Percentiles rank a stretch among this genome's conserved stretches.
Conservation (phyloP, 2,797 vertebrate genomes). For the Fundulus diaphanus region DNA sequence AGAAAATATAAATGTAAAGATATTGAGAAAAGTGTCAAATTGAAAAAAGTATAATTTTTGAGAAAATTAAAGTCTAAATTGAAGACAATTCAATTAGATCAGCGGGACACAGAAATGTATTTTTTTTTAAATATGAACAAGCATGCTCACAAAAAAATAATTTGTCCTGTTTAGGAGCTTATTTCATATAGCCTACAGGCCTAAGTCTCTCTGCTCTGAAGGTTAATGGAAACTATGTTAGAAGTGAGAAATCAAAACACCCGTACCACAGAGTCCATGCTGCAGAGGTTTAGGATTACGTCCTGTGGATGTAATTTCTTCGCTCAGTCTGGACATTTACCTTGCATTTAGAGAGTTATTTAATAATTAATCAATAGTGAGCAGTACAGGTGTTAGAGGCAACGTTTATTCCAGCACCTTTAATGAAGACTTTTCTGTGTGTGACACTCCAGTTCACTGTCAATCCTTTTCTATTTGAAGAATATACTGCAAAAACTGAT, state of each 20-base stretch:
- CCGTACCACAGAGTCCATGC: constrained; percentile 23
- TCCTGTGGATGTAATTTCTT: constrained; percentile 27
- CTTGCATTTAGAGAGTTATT: constrained; percentile 43
- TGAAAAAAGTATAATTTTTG: too few relatives aligned
- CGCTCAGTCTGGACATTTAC: constrained; percentile 34
- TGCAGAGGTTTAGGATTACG: constrained; percentile 7
- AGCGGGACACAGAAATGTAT: neutral
- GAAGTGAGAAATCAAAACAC: constrained; percentile 32
- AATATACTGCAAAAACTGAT: too few relatives aligned
- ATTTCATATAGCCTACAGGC: constrained; percentile 35
- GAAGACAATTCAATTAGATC: neutral
- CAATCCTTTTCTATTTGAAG: constrained; percentile 70
- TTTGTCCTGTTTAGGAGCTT: constrained; percentile 17
- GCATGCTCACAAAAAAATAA: constrained; percentile 27
- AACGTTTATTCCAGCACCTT: constrained; percentile 33
- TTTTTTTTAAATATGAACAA: constrained; percentile 10
- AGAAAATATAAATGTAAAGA: neutral
- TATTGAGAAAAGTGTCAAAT: neutral
- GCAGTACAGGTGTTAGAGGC: constrained; percentile 25
- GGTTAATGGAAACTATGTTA: constrained; percentile 36
- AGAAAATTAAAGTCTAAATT: constrained; percentile 4
- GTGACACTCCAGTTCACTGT: constrained; percentile 45
- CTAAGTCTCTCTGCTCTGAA: constrained; percentile 22
- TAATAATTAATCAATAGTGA: constrained; percentile 43
- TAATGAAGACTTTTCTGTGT: constrained; percentile 33